A percentile compares a stretch with the other conserved stretches of the same genome.
Conservation (phyloP, 2,797 vertebrate species). For the Argya squamiceps region DNA sequence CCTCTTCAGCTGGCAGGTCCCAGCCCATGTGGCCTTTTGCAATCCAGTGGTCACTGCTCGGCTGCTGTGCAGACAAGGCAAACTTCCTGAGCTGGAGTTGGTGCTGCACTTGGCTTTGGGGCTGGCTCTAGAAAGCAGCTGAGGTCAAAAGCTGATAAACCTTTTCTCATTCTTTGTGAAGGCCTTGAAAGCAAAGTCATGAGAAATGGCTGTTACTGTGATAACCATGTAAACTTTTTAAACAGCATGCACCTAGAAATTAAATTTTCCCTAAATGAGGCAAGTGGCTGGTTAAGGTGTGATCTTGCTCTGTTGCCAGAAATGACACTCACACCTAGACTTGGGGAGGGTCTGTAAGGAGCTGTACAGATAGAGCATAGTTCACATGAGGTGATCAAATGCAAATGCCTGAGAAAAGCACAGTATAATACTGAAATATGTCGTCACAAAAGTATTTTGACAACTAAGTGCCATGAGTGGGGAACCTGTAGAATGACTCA, state of each 20-base stretch:
- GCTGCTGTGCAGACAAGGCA: background rate
- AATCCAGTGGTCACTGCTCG: rapidly evolving
- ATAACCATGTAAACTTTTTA: background rate
- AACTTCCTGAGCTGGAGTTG: background rate
- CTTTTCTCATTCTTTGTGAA: background rate
- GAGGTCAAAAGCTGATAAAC: background rate
- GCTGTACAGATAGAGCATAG: background rate
- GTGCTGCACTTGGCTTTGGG: background rate
- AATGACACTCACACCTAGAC: background rate
- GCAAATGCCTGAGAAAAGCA: background rate
- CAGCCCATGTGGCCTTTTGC: background rate
- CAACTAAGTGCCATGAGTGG: background rate
- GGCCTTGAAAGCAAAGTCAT: background rate
- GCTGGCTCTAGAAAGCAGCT: background rate
- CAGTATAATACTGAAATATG: background rate
- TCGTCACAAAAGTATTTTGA: background rate
- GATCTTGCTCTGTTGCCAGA: background rate
- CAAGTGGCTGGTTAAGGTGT: background rate
- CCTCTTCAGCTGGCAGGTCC: background rate
- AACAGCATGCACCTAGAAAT: background rate
- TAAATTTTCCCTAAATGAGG: background rate
- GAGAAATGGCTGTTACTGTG: background rate
- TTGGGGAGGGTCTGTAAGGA: background rate
- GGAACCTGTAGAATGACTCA: background rate
- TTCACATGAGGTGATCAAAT: background rate